Base-by-base conservation (phyloP, 2,797 vertebrate genomes). In the Peromyscus attwateri region DNA sequence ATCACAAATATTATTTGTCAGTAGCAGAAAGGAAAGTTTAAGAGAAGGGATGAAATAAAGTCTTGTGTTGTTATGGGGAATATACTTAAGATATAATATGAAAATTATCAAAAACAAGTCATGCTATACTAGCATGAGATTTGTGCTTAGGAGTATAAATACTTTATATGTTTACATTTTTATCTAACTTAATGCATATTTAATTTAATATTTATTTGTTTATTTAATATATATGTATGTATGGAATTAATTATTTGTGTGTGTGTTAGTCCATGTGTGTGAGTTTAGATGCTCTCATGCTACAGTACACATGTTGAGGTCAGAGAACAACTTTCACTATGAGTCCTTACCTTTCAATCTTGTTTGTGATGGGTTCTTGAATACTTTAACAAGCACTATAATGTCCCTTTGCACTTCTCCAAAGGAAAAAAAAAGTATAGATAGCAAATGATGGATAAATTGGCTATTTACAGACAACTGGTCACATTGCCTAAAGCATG, bases 51-150 rank as follows among this genome's bases (percentile, higher is more conserved):
- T 77, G n/a, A 23, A 60, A 71, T 52, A 1, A 43, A 16, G 19
- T 34, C 1, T 34, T 62, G 19, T 40, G 5, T 17, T 43, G n/a
- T 55, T 55, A 66, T 73, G 34, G 93, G 10, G 2, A 23, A 21
- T 37, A 46, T 93, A 90, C 49, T 87, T 88, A 76, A 97, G 77
- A 52, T 93, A 49, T 19, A 34, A 40, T 62, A 82, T 52, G 37
- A 91, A 71, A 43, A 31, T 7, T 82, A 68, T 17, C 25, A 52
- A 73, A 52, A 80, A 43, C 68, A 64, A 77, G 37, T 3, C 6
- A 21, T 71, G 16, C 3, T 49, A 16, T 60, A 55, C n/a, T 57
- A 49, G 81, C 89, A 57, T 76, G 60, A 60, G 55, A 89, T 79
- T 88, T 81, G 17, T 90, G 49, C 55, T 87, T 79, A 88, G 2